Evolutionary conservation across 2,113 vertebrate species (phyloP), one percentile per base, ranked within the genome.

Genomic region (Amphilophus citrinellus): DNA sequence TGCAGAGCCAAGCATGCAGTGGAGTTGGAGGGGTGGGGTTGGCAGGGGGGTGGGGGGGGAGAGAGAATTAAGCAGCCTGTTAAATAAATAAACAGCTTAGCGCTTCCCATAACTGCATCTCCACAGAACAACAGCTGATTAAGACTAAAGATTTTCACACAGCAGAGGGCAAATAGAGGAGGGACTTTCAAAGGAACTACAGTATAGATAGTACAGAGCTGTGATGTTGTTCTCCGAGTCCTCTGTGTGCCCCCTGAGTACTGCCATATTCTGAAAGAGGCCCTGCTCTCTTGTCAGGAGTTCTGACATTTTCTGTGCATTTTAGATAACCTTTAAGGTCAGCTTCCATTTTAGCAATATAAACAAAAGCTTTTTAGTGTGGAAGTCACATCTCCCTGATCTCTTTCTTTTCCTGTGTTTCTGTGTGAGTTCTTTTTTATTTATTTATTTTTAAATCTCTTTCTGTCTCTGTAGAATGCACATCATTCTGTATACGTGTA

Each of bases 31-130:
- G 47, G 42, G 42, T 42, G 37, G 47, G 1, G 47, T 6, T 35
- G 47, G 81, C 73, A 87, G 32, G 39, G 39, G 22, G 22, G 39
- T 39, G 1, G 44, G 44, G 81, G 76, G 88, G 76, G 53, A 3
- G 50, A 8, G 88, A 81, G 91, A 84, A 91, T 94, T 94, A 94
- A 94, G 92, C 84, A 91, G 87, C 47, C 92, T 92, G 85, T 90
- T 95, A 88, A 93, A 94, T 96, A 96, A 94, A 95, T 95, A 95
- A 95, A 95, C 93, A 94, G 93, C 94, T 94, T 94, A 95, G 93
- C 58, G 79, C 87, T 88, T 71, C 83, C 79, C 84, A 86, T 91
- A 93, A 93, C 84, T 82, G 82, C 76, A 84, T 94, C 91, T 89
- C 88, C 84, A 87, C 85, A 89, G 90, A 88, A 93, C 89, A 93